Conservation (phyloP, 1,140 invertebrate species). For the Cherax quadricarinatus region DNA sequence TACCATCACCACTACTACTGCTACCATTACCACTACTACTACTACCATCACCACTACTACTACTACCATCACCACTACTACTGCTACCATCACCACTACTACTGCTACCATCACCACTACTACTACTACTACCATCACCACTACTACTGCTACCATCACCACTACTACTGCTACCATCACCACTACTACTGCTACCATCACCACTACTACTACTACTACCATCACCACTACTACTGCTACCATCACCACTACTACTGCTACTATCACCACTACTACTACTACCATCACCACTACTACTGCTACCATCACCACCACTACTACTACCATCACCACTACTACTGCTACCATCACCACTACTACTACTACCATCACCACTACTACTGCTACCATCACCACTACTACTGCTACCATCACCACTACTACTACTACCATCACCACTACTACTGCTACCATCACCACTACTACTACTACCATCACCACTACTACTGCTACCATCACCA, state of each 20-base stretch:
- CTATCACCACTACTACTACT: neutral
- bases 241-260: conserved; percentile 1
- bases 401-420: neutral
- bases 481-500: neutral
- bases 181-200: neutral
- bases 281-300: conserved; percentile 17
- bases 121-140: neutral
- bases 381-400: neutral
- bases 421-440: neutral
- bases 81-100: neutral
- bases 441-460: neutral
- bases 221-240: neutral
- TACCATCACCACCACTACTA: neutral
- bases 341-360: neutral
- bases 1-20: too few species aligned
- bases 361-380: neutral
- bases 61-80: too few species aligned
- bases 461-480: neutral
- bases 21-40: too few species aligned
- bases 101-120: neutral
- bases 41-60: too few species aligned
- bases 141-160: neutral
- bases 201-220: neutral
- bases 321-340: neutral
- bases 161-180: neutral